Base-by-base conservation (phyloP, 1,140 invertebrate genomes). In the Platyscapa corneri region DNA sequence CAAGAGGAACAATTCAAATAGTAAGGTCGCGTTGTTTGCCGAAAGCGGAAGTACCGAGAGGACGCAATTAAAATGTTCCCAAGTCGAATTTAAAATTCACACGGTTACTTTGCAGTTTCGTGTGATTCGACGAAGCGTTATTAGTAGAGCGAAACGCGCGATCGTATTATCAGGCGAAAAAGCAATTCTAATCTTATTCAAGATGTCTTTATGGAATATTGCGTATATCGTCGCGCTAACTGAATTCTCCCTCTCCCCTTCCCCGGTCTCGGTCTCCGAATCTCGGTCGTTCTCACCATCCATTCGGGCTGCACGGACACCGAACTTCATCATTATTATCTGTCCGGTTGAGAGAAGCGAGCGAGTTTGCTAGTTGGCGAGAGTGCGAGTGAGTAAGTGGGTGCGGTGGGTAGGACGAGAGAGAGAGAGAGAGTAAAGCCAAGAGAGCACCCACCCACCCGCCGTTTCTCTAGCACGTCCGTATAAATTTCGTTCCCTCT, bases 321-420 rank as follows among this genome's bases (percentile, higher is more conserved):
- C 90, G 90, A 93, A 91, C 91, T 93, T 93, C 90, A 91, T 93
- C 92, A 88, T 89, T 89, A 90, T 84, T 90, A 90, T 90, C 90
- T 89, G 89, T 89, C 88, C 88, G 83, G 86, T 87, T 87, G 83
- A 86, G 83, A 87, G 85, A 70, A 88, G 88, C 88, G 86, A 89
- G 86, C 88, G 87, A 87, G 87, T 88, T 75, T n/a, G n/a, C n/a
- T n/a, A n/a, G 0, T 3, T 12, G 27, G 72, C 16, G 78, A 80
- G 78, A 39, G 23, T 5, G 42, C 42, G 49, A 49, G 30, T 32
- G 75, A 77, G 18, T 53, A 53, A 77, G 75, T 14, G 46, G 16
- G 75, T 18, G 75, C 1, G 39, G 18, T 16, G 49, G 12, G 23
- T 30, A 76, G n/a, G 30, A 8, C 46, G 70, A 39, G 70, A 27